Conservation (phyloP, 2,113 vertebrate species). For the Scytalopus superciliaris region DNA sequence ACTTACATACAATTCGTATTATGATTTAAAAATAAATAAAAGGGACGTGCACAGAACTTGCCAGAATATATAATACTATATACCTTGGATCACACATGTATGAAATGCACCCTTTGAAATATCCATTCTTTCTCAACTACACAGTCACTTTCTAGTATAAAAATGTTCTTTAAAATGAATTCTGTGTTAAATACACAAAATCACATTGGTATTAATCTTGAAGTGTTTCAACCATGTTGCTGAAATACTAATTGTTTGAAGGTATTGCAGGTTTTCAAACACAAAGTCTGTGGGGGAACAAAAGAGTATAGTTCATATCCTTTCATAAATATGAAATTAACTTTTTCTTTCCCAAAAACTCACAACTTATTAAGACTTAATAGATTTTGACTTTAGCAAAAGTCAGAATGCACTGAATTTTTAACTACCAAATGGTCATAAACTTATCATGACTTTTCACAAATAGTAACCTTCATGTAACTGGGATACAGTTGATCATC, state of each 20-base stretch:
- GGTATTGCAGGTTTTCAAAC: background rate
- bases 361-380: background rate
- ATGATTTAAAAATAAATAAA: background rate
- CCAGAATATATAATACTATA: background rate
- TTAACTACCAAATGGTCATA: background rate
- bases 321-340: background rate
- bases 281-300: too few species aligned
- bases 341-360: fast-evolving
- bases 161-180: background rate
- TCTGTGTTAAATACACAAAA: background rate
- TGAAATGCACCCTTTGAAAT: background rate
- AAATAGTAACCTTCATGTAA: background rate
- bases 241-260: background rate
- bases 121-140: background rate
- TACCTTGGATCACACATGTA: background rate
- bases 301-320: background rate
- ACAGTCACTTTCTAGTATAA: background rate
- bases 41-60: background rate
- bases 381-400: background rate
- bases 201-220: background rate
- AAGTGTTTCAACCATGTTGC: background rate
- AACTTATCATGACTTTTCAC: background rate
- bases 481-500: background rate
- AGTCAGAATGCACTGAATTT: background rate
- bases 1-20: background rate